Conservation (phyloP, 1,140 invertebrate genomes). For the Myzus persicae region DNA sequence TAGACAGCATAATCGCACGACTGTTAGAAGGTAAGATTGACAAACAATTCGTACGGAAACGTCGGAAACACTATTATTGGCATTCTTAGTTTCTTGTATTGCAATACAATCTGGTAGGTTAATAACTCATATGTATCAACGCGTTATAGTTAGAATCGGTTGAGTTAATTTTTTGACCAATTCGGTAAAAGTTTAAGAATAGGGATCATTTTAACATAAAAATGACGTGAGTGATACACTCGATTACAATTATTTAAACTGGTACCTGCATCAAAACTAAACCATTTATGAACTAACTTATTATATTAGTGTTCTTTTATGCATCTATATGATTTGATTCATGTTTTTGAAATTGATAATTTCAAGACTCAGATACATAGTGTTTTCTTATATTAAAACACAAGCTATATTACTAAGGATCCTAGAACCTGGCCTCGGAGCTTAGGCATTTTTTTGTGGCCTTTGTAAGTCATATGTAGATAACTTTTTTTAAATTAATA, state of each 20-base stretch:
- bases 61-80: background rate
- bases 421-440: background rate
- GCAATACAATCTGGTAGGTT: background rate
- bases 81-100: background rate
- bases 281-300: no score
- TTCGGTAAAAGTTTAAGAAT: background rate
- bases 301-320: background rate
- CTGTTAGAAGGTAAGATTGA: slow-evolving; percentile 61
- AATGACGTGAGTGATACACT: background rate
- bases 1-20: slow-evolving; percentile 62
- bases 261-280: background rate
- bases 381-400: background rate
- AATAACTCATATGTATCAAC: background rate
- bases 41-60: background rate
- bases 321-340: background rate
- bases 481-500: background rate
- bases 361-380: background rate
- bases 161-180: background rate
- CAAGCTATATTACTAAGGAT: background rate
- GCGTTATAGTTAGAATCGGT: background rate
- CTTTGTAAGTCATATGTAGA: background rate
- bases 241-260: background rate
- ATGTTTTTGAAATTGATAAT: background rate
- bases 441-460: background rate
- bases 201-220: background rate